Evolutionary conservation across 1,140 invertebrate genomes (phyloP).

Genomic region (Latrodectus geometricus): DNA sequence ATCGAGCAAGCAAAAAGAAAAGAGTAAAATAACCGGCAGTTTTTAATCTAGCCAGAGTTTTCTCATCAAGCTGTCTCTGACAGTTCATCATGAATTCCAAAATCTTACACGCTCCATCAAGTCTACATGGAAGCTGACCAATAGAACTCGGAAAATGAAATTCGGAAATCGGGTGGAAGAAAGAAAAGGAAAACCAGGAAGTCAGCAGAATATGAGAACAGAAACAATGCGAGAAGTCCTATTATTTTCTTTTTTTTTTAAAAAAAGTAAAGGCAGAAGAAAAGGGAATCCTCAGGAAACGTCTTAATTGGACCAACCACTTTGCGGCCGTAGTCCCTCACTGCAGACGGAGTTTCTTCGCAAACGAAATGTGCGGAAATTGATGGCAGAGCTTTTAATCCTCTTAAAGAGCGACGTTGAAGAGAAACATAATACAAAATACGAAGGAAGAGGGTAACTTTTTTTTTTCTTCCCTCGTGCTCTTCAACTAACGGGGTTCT

Average conservation of each 20-base stretch:
- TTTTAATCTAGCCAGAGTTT: too few species aligned
- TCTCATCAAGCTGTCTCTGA: too few species aligned
- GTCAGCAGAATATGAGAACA: constrained; percentile 55
- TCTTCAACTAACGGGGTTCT: constrained; percentile 2
- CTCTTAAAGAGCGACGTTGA: constrained; percentile 55
- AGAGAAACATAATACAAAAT: constrained; percentile 58
- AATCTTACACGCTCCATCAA: background rate
- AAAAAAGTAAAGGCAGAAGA: constrained; percentile 23
- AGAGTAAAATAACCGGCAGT: too few species aligned
- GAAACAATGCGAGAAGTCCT: background rate
- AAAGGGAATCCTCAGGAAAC: constrained; percentile 52
- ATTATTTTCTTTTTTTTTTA: background rate
- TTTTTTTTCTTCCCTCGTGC: background rate
- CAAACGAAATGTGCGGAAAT: constrained; percentile 61
- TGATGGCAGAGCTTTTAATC: constrained; percentile 62
- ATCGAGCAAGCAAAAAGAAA: too few species aligned
- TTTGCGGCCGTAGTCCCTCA: constrained; percentile 44
- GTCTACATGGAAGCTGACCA: background rate
- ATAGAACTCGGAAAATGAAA: constrained; percentile 48
- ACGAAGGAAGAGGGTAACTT: constrained; percentile 9
- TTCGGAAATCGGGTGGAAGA: constrained; percentile 32
- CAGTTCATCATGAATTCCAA: too few species aligned
- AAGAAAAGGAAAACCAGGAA: constrained; percentile 36
- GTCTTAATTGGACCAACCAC: constrained; percentile 59
- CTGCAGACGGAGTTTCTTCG: constrained; percentile 32